These are phyloP conservation scores for Neocrepidodera transversa DNA, from an alignment of 2,888 invertebrate genomes.

Conservation along the genomic window DNA sequence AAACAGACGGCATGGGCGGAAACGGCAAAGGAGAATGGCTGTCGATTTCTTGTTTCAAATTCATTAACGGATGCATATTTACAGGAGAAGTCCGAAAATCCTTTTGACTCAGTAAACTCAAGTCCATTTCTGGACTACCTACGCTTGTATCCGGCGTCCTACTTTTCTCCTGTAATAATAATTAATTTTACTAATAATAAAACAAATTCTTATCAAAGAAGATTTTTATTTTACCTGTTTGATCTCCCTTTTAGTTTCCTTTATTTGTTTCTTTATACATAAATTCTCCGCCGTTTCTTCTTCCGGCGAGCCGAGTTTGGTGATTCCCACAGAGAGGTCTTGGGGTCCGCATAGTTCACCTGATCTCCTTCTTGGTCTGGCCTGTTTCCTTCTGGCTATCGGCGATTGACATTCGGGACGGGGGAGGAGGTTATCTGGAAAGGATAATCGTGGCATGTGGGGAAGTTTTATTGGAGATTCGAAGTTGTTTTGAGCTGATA, in stretches of 20 bases:
- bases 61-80: constrained; percentile 58
- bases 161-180: constrained; percentile 39
- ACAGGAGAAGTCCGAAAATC: constrained; percentile 59
- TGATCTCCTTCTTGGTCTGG: constrained; percentile 82
- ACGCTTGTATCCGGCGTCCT: constrained; percentile 42
- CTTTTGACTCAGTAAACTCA: constrained; percentile 53
- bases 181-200: too few relatives aligned
- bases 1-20: constrained; percentile 76
- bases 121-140: constrained; percentile 55
- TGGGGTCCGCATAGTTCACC: constrained; percentile 74
- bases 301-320: constrained; percentile 43
- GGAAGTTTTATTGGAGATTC: constrained; percentile 61
- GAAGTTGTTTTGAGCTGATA: constrained; percentile 57
- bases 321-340: constrained; percentile 63
- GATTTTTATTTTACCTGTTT: constrained; percentile 32
- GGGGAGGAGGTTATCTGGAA: constrained; percentile 58
- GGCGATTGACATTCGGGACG: constrained; percentile 73
- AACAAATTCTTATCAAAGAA: too few relatives aligned
- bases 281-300: constrained; percentile 66
- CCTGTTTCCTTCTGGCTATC: constrained; percentile 85
- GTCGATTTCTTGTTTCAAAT: constrained; percentile 57
- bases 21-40: constrained; percentile 68
- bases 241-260: constrained; percentile 39
- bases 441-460: constrained; percentile 59
- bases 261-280: constrained; percentile 65